Evolutionary conservation across 2,888 invertebrate genomes (phyloP).

Genomic region (Isotomurus palustris): DNA sequence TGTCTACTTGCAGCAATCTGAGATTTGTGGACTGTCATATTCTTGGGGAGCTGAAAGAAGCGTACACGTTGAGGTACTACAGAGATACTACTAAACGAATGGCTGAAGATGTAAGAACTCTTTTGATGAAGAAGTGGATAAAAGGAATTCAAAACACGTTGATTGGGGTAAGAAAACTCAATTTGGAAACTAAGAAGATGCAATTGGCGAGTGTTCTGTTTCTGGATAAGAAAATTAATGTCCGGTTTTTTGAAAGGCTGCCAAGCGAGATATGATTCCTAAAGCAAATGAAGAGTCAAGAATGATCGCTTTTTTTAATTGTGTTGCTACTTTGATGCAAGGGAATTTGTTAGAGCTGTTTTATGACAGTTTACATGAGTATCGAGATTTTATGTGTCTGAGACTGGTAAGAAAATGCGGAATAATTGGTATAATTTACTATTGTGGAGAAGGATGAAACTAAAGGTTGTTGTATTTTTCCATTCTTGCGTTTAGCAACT

Average conservation of each 20-base stretch:
- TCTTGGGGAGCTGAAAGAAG: conserved; percentile 58
- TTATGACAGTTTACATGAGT: conserved; percentile 72
- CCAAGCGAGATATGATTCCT: conserved; percentile 55
- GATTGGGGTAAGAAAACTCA: conserved; percentile 53
- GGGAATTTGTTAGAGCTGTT: conserved; percentile 77
- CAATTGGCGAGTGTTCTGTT: conserved; percentile 32
- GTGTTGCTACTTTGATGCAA: conserved; percentile 81
- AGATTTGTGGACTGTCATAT: conserved; percentile 60
- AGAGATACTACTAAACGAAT: conserved; percentile 56
- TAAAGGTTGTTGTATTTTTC: neutral
- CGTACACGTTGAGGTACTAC: conserved; percentile 66
- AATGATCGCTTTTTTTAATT: conserved; percentile 75
- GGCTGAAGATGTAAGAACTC: conserved; percentile 63
- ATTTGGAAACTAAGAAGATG: conserved; percentile 50
- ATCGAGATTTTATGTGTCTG: conserved; percentile 69
- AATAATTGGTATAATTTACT: too few species aligned
- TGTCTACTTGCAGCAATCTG: conserved; percentile 54
- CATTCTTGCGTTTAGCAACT: conserved; percentile 28
- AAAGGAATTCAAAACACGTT: conserved; percentile 62
- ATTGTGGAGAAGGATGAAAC: conserved; percentile 36
- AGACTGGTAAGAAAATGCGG: conserved; percentile 72
- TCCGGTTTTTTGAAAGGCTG: too few species aligned
- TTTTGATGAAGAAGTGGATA: conserved; percentile 63
- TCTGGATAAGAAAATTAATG: neutral
- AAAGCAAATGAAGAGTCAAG: conserved; percentile 61